Percentiles rank a stretch among this genome's conserved stretches.
These are phyloP conservation scores for Dusona sp. DNA, from an alignment of 2,888 invertebrate species.

Conservation along the genomic window DNA sequence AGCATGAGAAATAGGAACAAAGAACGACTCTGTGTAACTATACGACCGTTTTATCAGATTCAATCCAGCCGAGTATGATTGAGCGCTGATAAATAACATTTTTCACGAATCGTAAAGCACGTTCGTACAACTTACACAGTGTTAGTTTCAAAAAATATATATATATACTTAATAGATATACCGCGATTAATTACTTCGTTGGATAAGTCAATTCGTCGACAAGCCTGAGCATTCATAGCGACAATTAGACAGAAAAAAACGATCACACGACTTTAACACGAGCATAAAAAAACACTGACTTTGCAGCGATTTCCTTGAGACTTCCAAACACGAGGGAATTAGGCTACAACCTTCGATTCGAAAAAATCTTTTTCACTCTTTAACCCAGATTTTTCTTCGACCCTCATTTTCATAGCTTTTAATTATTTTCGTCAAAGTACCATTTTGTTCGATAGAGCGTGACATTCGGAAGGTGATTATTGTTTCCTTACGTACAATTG, in stretches of 20 bases:
- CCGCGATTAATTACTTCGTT: conserved; percentile 46
- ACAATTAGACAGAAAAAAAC: conserved; percentile 48
- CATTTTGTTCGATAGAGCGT: neutral
- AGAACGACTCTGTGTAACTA: neutral
- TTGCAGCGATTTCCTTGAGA: conserved; percentile 37
- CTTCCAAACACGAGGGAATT: conserved; percentile 33
- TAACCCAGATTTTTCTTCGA: neutral
- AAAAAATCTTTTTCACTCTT: conserved; percentile 10
- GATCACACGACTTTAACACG: neutral
- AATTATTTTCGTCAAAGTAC: neutral
- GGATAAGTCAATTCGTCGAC: conserved; percentile 32
- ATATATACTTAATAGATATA: neutral
- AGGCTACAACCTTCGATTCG: conserved; percentile 18
- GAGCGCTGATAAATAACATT: conserved; percentile 45
- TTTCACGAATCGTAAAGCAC: conserved; percentile 34
- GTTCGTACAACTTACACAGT: neutral
- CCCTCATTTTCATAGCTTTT: neutral
- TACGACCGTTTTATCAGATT: conserved; percentile 17
- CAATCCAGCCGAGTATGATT: neutral
- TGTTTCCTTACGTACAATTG: neutral
- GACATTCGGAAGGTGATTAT: neutral
- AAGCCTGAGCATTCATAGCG: conserved; percentile 51
- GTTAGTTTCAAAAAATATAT: neutral
- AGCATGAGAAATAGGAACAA: neutral
- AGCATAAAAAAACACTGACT: conserved; percentile 17